Base-by-base conservation (phyloP, 2,113 vertebrate genomes). In the Caranx ignobilis region DNA sequence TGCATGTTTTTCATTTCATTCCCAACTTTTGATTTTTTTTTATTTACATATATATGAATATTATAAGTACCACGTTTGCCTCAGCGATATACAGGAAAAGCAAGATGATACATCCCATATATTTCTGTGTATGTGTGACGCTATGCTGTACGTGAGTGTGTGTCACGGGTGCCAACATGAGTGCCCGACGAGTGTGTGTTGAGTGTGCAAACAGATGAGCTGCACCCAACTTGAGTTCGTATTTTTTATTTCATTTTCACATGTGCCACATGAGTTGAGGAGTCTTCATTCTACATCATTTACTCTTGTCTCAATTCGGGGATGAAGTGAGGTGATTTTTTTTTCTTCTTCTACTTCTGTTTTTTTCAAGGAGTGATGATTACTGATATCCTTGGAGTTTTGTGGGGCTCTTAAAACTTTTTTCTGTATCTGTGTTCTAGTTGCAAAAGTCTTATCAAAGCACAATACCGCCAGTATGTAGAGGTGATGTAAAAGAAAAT, bases 381-480 rank as follows among this genome's bases (percentile, higher is more conserved):
- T 61, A 56, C 68, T 83, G 19, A 82, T 84, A 71, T 84, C 82
- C 71, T 81, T 76, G 43, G 77, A 83, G 60, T 86, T 85, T 88
- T 70, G 76, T 89, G 81, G 82, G 79, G 83, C 81, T 91, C 83
- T 87, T 86, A 75, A 62, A 67, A 26, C 26, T 70, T 39, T 34
- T 62, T 93, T 92, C 85, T 89, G 88, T 93, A 89, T 93, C 87
- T 90, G 88, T 94, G 88, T 92, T 92, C 79, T 90, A 92, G 91
- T 95, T 85, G 79, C 90, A 88, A 92, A 92, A 76, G 86, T 95
- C 94, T 93, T 94, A 94, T 93, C 83, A 92, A 96, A 96, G 95
- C 95, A 96, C 95, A 96, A 94, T 93, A 90, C 79, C 92, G 64
- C 90, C 90, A 81, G 85, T 91, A 94, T 94, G 93, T 95, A 94